These are phyloP conservation scores for Iselma pallidipennis DNA, from an alignment of 2,888 invertebrate genomes.

Conservation along the genomic window DNA sequence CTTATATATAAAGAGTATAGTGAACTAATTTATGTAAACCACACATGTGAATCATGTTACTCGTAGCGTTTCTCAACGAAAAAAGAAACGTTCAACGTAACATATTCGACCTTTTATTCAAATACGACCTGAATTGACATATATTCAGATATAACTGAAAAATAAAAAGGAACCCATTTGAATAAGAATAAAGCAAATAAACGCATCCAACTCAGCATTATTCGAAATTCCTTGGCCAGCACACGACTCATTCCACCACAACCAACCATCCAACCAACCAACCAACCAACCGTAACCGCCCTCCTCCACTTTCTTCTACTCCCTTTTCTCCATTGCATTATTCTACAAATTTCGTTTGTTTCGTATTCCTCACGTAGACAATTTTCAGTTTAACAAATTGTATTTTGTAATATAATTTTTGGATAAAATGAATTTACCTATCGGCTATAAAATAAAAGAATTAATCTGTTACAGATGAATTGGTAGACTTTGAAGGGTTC, in stretches of 20 bases:
- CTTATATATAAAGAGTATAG: no score
- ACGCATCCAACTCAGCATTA: constrained; percentile 36
- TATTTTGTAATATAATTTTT: no score
- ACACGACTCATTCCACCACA: constrained; percentile 12
- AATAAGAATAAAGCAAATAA: constrained; percentile 39
- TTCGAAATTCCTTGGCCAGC: constrained; percentile 34
- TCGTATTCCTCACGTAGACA: constrained; percentile 34
- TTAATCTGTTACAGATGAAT: no score
- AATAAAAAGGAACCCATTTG: constrained; percentile 35
- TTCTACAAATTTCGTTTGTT: constrained; percentile 30
- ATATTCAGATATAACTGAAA: constrained; percentile 35
- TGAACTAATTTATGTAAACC: constrained; percentile 25
- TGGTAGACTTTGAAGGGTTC: no score
- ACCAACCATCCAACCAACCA: background rate
- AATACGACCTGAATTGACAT: constrained; percentile 31
- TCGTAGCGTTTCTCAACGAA: constrained; percentile 3
- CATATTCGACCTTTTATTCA: constrained; percentile 25
- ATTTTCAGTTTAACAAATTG: constrained; percentile 12
- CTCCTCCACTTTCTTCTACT: constrained; percentile 20
- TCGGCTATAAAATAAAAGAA: no score
- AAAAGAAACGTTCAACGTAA: constrained; percentile 8
- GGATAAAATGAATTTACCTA: no score
- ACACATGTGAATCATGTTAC: constrained; percentile 21
- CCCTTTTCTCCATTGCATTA: no score
- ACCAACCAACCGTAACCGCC: constrained; percentile 10